Evolutionary conservation across 2,113 vertebrate genomes (phyloP), one percentile per base, ranked within the genome.

Genomic region (Zosterops lateralis): DNA sequence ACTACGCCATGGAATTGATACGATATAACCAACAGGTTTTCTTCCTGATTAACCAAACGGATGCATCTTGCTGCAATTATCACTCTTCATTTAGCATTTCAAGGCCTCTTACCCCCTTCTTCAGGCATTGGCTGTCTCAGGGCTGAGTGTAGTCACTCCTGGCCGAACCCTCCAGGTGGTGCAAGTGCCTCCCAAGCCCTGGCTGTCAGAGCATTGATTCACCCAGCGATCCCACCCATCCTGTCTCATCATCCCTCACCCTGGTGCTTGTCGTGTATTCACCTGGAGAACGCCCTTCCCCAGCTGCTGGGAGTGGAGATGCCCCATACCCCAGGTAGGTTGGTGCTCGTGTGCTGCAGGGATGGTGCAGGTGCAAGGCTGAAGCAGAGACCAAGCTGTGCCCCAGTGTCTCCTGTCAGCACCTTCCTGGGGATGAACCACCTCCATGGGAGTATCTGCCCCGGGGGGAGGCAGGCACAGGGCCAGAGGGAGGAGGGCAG

Each of bases 11-110:
- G 81, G 57, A 40, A 73, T 50, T 50, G 57, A 3, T 51, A 4
- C 7, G 31, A 3, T 28, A 2, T 17, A 92, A 80, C 9, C 0
- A 1, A 38, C 82, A 77, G 85, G 82, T 70, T 96, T 84, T 96
- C 93, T 66, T 84, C 90, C 79, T 44, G 56, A 93, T 93, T 92
- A 93, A 80, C 79, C 64, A 44, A 66, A 88, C 56, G 64, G 79
- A 80, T 74, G 88, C 32, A 17, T 56, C 79, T 50, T 25, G 45
- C 66, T 80, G 50, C 29, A 73, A 93, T 96, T 90, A 86, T 64
- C 79, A 77, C 8, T 68, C 90, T 71, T 88, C 92, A 84, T 83
- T 96, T 80, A 88, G 78, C 95, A 88, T 93, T 88, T 83, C 0
- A 29, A 74, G 92, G 92, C 24, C 85, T 31, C 71, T 79, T 38